These are phyloP conservation scores for Acropora yongei DNA, from an alignment of 64 coral and sea anemone species.

Conservation along the genomic window DNA sequence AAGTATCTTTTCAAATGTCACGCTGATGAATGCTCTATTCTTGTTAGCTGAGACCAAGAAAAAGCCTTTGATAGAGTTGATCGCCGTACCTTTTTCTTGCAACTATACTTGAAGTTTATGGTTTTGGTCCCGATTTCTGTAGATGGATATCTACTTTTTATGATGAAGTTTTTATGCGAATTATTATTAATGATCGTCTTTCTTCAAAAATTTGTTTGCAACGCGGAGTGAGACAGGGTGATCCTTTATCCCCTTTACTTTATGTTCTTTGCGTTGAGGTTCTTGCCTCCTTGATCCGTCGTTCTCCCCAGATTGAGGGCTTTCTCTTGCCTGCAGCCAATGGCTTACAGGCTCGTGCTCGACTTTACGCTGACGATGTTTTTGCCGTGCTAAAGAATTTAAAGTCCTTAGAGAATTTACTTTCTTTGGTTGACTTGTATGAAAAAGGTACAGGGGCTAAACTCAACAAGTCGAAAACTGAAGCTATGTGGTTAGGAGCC, in stretches of 20 bases:
- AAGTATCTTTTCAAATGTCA: background rate
- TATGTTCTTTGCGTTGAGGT: no score
- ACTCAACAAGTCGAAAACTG: no score
- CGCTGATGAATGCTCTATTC: background rate
- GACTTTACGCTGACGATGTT: no score
- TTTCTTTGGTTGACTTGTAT: background rate
- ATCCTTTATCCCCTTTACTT: no score
- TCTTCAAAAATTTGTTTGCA: no score
- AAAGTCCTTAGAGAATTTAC: background rate
- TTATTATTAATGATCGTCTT: background rate
- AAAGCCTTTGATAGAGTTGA: slow-evolving; percentile 40
- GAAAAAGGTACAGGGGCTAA: no score
- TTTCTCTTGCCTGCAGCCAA: background rate
- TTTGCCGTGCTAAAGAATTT: background rate
- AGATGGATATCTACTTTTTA: no score
- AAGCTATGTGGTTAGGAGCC: no score
- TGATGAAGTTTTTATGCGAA: background rate
- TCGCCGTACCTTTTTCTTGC: background rate
- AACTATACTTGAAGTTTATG: no score
- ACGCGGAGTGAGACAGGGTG: no score
- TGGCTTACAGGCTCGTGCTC: background rate
- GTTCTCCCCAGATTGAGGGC: no score
- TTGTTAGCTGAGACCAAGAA: background rate
- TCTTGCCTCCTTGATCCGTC: no score
- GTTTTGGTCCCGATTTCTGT: background rate